Evolutionary conservation across 2,797 vertebrate genomes (phyloP), one percentile per base, ranked within the genome.

Genomic region (Gastrophryne carolinensis): DNA sequence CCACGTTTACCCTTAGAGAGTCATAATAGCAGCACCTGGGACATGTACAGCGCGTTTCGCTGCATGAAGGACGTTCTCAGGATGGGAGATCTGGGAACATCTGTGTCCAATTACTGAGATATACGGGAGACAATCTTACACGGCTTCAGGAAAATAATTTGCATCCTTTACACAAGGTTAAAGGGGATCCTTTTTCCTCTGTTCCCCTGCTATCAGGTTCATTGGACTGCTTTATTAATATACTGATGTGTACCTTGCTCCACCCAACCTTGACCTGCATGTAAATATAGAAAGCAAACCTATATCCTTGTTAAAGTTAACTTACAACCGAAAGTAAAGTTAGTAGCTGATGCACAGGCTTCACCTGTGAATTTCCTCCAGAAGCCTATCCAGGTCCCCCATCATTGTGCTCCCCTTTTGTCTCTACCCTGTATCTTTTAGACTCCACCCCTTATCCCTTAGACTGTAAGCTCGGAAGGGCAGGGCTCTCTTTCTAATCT

Each of bases 31-130:
- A 69, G 66, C 82, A 64, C 75, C 73, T 47, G 80, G 81, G 78
- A 73, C 84, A 82, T 80, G 66, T 34, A 81, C 58, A n/a, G n/a
- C n/a, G n/a, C 83, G 75, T 80, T 68, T 80, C 79, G 83, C 74
- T 84, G 73, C 80, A 83, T 79, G 72, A 82, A 72, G 78, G 61
- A 83, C 80, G 89, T 86, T 90, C 90, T 90, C 89, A 87, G 85
- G 73, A 80, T 80, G 79, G 29, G 32, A 72, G 83, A 73, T 76
- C 68, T 79, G 83, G 82, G 83, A 79, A 80, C 89, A 90, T 91
- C 89, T 91, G 88, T 87, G 83, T 90, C 85, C 89, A 90, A 91
- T 91, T 91, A 91, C 84, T 83, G 88, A 87, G 85, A 86, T 85
- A 88, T 87, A 90, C 78, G 85, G 86, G 77, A 81, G 80, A 81